Evolutionary conservation across 2,113 vertebrate genomes (phyloP).

Genomic region (Platycercus adscitus): DNA sequence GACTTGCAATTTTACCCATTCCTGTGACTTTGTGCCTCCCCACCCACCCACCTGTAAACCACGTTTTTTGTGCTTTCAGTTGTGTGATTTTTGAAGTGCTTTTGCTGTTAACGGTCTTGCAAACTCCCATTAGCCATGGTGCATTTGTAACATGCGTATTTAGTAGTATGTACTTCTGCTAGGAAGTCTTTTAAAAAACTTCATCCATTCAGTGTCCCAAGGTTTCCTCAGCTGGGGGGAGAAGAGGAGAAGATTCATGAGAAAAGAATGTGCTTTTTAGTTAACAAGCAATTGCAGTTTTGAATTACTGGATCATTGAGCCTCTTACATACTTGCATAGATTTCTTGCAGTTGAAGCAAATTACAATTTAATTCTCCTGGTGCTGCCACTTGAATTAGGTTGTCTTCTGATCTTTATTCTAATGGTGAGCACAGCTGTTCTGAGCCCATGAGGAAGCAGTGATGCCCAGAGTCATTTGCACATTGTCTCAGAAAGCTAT

Average conservation of each 20-base stretch:
- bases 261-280: background rate
- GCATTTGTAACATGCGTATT: background rate
- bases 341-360: background rate
- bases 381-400: background rate
- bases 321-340: background rate
- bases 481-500: background rate
- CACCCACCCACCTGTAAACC: background rate
- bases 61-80: background rate
- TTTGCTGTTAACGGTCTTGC: background rate
- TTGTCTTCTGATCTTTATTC: background rate
- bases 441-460: background rate
- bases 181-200: background rate
- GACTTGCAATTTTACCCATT: background rate
- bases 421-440: background rate
- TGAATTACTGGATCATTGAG: background rate
- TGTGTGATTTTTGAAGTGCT: background rate
- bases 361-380: background rate
- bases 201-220: background rate
- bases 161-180: background rate
- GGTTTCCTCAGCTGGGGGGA: accelerated
- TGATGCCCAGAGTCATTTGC: background rate
- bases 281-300: background rate
- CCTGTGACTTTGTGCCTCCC: background rate
- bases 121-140: background rate
- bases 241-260: background rate